These are phyloP conservation scores for Notiomystis cincta DNA, from an alignment of 2,113 vertebrate genomes.

Conservation along the genomic window DNA sequence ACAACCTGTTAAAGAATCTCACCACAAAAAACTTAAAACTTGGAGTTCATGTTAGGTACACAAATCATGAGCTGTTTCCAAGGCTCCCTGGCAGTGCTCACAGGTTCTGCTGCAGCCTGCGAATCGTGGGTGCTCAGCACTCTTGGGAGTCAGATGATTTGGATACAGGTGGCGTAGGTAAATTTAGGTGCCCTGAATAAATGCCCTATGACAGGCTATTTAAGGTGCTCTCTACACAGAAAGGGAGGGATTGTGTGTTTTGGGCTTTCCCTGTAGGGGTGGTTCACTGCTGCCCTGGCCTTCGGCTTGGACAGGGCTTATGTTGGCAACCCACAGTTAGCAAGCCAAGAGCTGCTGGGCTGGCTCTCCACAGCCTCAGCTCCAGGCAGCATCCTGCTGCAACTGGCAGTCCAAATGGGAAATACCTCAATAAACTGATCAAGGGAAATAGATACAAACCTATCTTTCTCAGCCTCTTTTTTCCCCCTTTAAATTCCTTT, in stretches of 20 bases:
- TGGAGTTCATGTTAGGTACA: not conserved
- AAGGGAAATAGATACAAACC: not conserved
- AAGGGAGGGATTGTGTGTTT: not conserved
- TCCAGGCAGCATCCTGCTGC: not conserved
- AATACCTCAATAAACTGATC: not conserved
- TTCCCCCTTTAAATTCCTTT: not conserved
- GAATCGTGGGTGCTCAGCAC: not conserved
- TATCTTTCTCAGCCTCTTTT: not conserved
- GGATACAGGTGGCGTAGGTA: slow-evolving; percentile 13
- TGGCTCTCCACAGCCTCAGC: not conserved
- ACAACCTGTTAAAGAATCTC: not conserved
- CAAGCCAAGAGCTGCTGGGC: not conserved
- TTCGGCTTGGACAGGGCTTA: not conserved
- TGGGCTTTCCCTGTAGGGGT: not conserved
- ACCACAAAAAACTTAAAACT: not conserved
- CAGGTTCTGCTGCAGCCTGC: not conserved
- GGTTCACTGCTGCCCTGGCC: not conserved
- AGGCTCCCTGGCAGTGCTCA: not conserved
- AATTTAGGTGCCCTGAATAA: slow-evolving; percentile 44
- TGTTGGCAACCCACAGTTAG: not conserved
- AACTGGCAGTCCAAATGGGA: not conserved
- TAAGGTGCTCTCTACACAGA: not conserved
- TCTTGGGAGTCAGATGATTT: slow-evolving; percentile 29
- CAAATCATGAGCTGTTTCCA: not conserved
- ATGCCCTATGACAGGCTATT: slow-evolving; percentile 3